Base-by-base conservation (phyloP, 2,797 vertebrate species). In the Astyanax mexicanus region DNA sequence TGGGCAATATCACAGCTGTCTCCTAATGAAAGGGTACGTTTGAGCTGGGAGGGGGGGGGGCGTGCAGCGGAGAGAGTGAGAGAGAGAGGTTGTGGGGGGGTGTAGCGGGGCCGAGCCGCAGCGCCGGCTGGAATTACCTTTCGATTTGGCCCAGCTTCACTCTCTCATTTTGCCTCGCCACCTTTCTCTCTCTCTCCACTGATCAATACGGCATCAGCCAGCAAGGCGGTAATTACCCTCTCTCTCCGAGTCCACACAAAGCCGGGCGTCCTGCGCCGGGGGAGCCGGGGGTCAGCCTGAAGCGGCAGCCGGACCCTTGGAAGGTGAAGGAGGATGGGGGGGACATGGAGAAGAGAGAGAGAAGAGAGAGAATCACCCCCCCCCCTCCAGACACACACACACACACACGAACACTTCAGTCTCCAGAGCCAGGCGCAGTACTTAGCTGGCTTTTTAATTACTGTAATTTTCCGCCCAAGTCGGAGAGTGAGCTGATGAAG, bases 391-490 rank as follows among this genome's bases (percentile, higher is more conserved):
- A 55, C 35, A 35, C 29, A 49, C 71, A 9, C 40, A 32, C 40
- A 32, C 25, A 45, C 55, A 13, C 64, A 32, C 2, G 29, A 32
- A 32, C 29, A 32, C 47, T 49, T 25, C 47, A 44, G 42, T 57
- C 60, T 71, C 65, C 35, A 47, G 72, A 52, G 92, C 93, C 80
- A 93, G 90, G 93, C 93, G 90, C 93, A 92, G 92, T 95, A 94
- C 95, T 96, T 96, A 96, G 95, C 94, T 94, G 81, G 93, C 93
- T 94, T 96, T 96, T 96, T 96, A 96, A 96, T 96, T 95, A 96
- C 95, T 96, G 95, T 96, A 96, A 96, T 96, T 96, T 96, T 95
- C 94, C 91, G 92, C 93, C 93, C 93, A 94, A 96, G 95, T 95
- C 94, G 93, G 94, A 95, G 95, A 95, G 93, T 94, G 95, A 96